phyloP scores from a whole-genome alignment of 1,140 invertebrate species.

The Galendromus occidentalis region DNA sequence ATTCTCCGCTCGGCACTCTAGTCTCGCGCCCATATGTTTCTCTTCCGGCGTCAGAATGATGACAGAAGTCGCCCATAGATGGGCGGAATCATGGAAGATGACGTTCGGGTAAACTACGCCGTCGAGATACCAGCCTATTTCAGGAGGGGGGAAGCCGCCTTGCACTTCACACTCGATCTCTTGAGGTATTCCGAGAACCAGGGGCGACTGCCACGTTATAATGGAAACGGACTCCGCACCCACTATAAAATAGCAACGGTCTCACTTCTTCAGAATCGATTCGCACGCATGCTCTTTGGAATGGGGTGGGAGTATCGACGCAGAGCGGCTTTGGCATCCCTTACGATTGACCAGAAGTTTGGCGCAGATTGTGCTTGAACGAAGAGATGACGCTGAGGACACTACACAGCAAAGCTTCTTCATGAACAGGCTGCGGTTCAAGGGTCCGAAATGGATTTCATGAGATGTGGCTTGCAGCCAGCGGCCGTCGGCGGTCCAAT shows the following conservation, averaged over 20 bases:
- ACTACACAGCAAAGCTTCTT: neutral
- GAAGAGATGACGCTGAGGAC: neutral
- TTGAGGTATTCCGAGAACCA: slow-evolving; percentile 1
- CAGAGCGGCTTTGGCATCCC: no score
- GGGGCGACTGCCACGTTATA: neutral
- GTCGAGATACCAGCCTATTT: neutral
- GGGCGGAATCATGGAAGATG: neutral
- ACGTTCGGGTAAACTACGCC: neutral
- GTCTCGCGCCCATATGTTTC: neutral
- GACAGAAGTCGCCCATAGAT: neutral
- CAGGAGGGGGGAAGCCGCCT: neutral
- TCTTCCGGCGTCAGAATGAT: slow-evolving; percentile 1
- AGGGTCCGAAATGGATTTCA: neutral
- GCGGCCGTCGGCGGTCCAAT: neutral
- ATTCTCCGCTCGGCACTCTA: slow-evolving; percentile 5
- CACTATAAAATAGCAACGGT: neutral
- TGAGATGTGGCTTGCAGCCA: neutral
- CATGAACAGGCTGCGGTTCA: neutral
- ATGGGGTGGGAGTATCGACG: no score
- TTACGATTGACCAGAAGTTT: neutral
- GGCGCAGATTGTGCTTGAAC: neutral
- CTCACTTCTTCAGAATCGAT: neutral
- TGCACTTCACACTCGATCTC: slow-evolving; percentile 10
- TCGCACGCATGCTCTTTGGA: no score
- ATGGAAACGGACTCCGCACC: neutral